Percentiles rank a stretch among this genome's conserved stretches.
These are phyloP conservation scores for Helicoverpa assulta DNA, from an alignment of 2,888 invertebrate species.

Conservation along the genomic window DNA sequence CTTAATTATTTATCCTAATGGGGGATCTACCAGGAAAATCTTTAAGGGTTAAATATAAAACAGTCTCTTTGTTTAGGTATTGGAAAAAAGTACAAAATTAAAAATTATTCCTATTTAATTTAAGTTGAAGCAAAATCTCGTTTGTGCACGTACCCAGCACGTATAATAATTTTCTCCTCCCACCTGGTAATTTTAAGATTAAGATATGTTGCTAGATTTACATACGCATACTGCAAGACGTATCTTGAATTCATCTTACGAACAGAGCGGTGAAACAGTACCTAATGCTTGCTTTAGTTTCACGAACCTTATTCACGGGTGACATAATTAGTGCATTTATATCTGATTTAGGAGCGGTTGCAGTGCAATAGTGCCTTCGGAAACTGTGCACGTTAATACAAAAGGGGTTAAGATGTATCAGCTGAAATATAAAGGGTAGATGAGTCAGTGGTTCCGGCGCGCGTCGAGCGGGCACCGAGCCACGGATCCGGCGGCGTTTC, in stretches of 20 bases:
- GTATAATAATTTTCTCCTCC: not conserved
- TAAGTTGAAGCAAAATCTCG: not conserved
- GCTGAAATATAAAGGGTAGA: slow-evolving; percentile 69
- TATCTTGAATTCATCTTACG: slow-evolving; percentile 24
- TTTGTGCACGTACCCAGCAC: not conserved
- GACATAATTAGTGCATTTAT: slow-evolving; percentile 42
- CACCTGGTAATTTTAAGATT: slow-evolving; percentile 22
- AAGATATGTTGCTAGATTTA: slow-evolving; percentile 30
- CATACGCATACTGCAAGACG: slow-evolving; percentile 36
- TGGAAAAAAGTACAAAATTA: no score
- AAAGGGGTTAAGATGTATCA: slow-evolving; percentile 64
- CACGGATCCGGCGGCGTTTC: slow-evolving; percentile 77
- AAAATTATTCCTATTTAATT: no score
- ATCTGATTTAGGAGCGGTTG: slow-evolving; percentile 26
- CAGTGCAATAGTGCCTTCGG: slow-evolving; percentile 8
- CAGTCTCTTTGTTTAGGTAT: no score
- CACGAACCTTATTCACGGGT: slow-evolving; percentile 42
- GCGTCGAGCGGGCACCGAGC: slow-evolving; percentile 66
- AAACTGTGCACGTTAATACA: slow-evolving; percentile 39
- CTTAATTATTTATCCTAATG: slow-evolving; percentile 15
- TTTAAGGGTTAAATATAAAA: no score
- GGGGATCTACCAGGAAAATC: not conserved
- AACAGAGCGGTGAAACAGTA: slow-evolving; percentile 20
- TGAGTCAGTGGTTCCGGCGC: slow-evolving; percentile 71
- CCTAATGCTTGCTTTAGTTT: slow-evolving; percentile 35